Base-by-base conservation (phyloP, 2,888 invertebrate species). In the Acronicta alni region DNA sequence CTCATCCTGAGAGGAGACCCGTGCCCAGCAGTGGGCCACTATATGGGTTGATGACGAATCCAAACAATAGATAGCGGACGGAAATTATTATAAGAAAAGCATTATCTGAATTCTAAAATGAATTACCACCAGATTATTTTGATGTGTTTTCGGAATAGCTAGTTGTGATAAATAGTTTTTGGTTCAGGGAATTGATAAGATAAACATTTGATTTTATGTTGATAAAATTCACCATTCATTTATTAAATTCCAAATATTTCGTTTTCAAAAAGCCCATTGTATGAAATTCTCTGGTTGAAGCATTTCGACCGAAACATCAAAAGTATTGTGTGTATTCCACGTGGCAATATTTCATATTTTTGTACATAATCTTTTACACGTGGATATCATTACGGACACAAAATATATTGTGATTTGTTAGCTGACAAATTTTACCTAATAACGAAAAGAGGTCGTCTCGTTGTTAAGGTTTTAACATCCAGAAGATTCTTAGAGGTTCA, bases 281-380 rank as follows among this genome's bases (percentile, higher is more conserved):
- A 38, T 37, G n/a, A 66, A 57, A 51, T 39, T 18, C 43, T 61
- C 17, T 48, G 26, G 12, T 26, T 51, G 55, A 53, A 67, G 52
- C 57, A 55, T 72, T 72, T 67, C 45, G 57, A 63, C 62, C 39
- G 45, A 55, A 32, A 37, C 20, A 45, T 44, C 57, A 57, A 54
- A 57, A 56, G 47, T 62, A 72, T 73, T 70, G 66, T 72, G 61
- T 59, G 64, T 47, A 44, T 65, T 57, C 47, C 59, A 58, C 56
- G 55, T 54, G 57, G 30, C 38, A 55, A 55, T 52, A 66, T 67
- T 53, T 18, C 44, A 23, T 47, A 56, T 69, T 41, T 67, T 63
- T 60, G 58, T 55, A 53, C 43, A 45, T 77, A 80, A 80, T 73
- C 67, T 77, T 63, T 71, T 74, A 67, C 82, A 80, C 80, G 83